These are phyloP conservation scores for Riparia riparia DNA, from an alignment of 2,113 vertebrate genomes.

Conservation along the genomic window DNA sequence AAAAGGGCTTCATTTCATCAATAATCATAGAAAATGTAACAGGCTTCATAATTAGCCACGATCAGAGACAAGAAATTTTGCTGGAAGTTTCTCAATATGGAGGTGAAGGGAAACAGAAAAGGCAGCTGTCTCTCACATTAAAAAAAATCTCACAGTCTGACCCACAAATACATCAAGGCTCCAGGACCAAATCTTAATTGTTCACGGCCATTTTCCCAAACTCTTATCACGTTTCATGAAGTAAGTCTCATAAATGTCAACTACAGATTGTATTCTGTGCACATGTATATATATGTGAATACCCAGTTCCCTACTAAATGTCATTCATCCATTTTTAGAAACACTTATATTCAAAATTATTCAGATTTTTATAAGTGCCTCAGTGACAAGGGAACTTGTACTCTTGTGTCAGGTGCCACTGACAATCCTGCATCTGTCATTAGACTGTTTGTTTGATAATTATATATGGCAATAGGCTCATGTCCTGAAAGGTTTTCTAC, in stretches of 20 bases:
- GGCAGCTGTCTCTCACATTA: background rate
- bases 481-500: background rate
- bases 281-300: conserved; percentile 46
- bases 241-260: conserved; percentile 47
- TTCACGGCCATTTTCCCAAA: background rate
- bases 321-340: conserved; percentile 67
- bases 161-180: background rate
- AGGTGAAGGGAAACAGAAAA: background rate
- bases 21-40: background rate
- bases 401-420: conserved; percentile 47
- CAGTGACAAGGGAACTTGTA: conserved; percentile 43
- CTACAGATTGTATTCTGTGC: conserved; percentile 56
- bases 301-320: conserved; percentile 62
- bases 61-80: background rate
- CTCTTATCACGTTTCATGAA: background rate
- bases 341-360: conserved; percentile 70
- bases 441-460: conserved; percentile 30
- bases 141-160: background rate
- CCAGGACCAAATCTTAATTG: background rate
- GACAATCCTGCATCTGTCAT: conserved; percentile 20
- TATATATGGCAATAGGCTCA: background rate
- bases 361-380: conserved; percentile 53
- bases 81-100: background rate
- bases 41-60: background rate
- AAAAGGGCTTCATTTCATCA: background rate